Conservation (phyloP, 1,140 invertebrate species). For the Eumaeus atala region DNA sequence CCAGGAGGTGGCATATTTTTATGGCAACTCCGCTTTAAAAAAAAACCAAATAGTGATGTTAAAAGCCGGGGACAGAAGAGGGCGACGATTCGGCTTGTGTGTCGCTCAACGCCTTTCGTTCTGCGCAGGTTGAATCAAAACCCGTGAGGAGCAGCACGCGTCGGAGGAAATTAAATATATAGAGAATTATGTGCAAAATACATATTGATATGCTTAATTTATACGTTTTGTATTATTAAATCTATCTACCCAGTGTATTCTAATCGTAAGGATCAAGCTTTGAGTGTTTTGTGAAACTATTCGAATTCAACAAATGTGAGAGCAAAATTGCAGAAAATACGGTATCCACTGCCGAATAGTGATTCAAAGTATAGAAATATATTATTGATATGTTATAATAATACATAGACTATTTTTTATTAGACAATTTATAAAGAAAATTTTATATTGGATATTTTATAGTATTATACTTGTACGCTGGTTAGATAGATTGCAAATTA, state of each 20-base stretch:
- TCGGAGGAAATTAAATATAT: slow-evolving; percentile 25
- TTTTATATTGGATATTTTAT: neutral
- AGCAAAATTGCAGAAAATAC: too few species aligned
- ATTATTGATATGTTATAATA: too few species aligned
- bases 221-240: slow-evolving; percentile 20
- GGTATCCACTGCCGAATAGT: too few species aligned
- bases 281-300: too few species aligned
- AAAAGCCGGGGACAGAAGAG: slow-evolving; percentile 38
- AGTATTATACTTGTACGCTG: slow-evolving; percentile 13
- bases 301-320: too few species aligned
- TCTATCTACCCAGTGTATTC: slow-evolving; percentile 6
- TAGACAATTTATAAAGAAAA: too few species aligned
- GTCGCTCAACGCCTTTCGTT: slow-evolving; percentile 57
- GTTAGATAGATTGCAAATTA: slow-evolving; percentile 15
- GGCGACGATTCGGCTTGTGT: slow-evolving; percentile 49
- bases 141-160: slow-evolving; percentile 41
- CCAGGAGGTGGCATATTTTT: slow-evolving; percentile 25
- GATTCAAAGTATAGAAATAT: too few species aligned
- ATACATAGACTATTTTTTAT: too few species aligned
- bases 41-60: slow-evolving; percentile 9
- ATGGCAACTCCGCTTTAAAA: neutral
- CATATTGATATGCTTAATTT: slow-evolving; percentile 34
- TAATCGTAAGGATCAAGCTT: too few species aligned
- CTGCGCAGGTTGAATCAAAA: slow-evolving; percentile 70
- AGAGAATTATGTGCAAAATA: slow-evolving; percentile 35